Evolutionary conservation across 1,140 invertebrate species (phyloP).

Genomic region (Drosophila orosa): DNA sequence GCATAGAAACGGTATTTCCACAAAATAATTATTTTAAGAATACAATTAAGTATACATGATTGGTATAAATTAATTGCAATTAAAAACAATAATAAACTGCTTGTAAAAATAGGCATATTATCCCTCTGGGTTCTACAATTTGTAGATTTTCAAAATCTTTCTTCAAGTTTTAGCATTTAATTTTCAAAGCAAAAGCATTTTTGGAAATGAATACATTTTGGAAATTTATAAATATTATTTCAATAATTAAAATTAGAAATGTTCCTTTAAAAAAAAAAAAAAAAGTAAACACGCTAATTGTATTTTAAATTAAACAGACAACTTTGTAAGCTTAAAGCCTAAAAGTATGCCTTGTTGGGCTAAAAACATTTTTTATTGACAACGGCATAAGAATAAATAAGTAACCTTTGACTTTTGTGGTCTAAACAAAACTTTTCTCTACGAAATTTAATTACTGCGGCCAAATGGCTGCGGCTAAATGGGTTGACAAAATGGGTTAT

Average conservation of each 20-base stretch:
- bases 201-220: neutral
- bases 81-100: neutral
- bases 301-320: neutral
- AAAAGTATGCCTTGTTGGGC: slow-evolving; percentile 5
- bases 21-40: neutral
- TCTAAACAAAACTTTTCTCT: neutral
- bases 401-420: neutral
- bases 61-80: neutral
- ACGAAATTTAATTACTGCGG: too few species aligned
- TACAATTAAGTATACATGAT: neutral
- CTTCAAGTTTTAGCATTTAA: too few species aligned
- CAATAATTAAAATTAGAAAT: too few species aligned
- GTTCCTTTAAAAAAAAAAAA: too few species aligned
- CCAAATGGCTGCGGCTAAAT: neutral
- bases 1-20: neutral
- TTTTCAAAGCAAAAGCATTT: neutral
- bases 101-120: neutral
- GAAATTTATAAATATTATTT: neutral
- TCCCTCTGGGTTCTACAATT: neutral
- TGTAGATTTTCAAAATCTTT: neutral
- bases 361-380: neutral
- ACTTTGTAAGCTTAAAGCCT: neutral
- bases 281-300: too few species aligned
- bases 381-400: neutral
- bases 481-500: neutral